These are phyloP conservation scores for Sebastiscus tertius DNA, from an alignment of 2,797 vertebrate genomes.

Conservation along the genomic window DNA sequence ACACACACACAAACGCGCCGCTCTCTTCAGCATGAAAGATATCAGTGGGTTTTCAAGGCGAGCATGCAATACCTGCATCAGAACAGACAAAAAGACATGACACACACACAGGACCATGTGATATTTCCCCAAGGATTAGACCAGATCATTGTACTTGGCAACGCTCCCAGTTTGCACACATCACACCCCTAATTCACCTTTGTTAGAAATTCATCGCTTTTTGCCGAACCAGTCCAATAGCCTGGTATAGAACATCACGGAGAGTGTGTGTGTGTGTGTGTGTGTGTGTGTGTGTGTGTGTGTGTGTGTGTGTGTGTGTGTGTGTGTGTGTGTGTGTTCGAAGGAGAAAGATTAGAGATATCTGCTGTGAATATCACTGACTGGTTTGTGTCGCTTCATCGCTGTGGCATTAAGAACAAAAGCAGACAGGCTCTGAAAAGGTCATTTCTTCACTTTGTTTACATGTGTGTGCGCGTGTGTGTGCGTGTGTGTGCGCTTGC, in stretches of 20 bases:
- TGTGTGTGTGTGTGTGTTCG: neutral
- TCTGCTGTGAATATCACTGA: slow-evolving; percentile 66
- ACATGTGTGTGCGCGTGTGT: neutral
- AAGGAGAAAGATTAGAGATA: slow-evolving; percentile 49
- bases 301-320: neutral
- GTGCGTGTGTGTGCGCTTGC: slow-evolving; percentile 3
- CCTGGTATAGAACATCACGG: neutral
- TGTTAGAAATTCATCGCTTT: slow-evolving; percentile 72
- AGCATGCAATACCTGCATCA: slow-evolving; percentile 24
- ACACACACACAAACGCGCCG: neutral
- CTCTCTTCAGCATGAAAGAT: neutral
- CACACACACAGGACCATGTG: slow-evolving; percentile 18
- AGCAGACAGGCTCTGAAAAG: slow-evolving; percentile 64
- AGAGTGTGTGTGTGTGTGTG: neutral
- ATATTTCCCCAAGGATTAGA: slow-evolving; percentile 48
- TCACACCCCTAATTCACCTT: slow-evolving; percentile 68
- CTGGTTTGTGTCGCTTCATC: slow-evolving; percentile 46
- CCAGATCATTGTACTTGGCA: slow-evolving; percentile 64
- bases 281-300: neutral
- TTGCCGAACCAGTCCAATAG: slow-evolving; percentile 18
- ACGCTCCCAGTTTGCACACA: slow-evolving; percentile 61
- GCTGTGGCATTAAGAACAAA: slow-evolving; percentile 72
- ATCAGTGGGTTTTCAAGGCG: neutral
- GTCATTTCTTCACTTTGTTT: slow-evolving; percentile 50
- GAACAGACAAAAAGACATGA: slow-evolving; percentile 24